A percentile compares a stretch with the other conserved stretches of the same genome.
Evolutionary conservation across 2,113 vertebrate genomes (phyloP).

Genomic region (Chaetops frenatus): DNA sequence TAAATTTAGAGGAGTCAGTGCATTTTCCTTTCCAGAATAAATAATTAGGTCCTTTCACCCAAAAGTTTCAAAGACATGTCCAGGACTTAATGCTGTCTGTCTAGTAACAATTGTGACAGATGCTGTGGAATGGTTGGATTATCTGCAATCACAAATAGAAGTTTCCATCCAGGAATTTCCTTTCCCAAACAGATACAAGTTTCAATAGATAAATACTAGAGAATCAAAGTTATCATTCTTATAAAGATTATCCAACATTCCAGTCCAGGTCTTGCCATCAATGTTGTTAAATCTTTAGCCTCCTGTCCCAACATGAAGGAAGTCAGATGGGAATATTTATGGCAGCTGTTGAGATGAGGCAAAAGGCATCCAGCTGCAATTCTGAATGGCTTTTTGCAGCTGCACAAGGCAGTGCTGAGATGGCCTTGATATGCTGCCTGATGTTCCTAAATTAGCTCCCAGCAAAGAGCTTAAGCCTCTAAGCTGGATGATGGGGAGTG

Average conservation of each 20-base stretch:
- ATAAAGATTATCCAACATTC: neutral
- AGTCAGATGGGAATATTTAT: constrained; percentile 10
- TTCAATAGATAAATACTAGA: neutral
- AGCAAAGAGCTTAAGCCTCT: constrained; percentile 1
- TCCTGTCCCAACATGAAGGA: neutral
- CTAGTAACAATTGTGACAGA: neutral
- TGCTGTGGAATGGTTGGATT: neutral
- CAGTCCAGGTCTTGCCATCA: neutral
- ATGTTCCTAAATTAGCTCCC: constrained; percentile 24
- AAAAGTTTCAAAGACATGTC: neutral
- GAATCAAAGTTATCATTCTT: neutral
- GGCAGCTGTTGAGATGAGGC: constrained; percentile 19
- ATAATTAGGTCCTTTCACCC: neutral
- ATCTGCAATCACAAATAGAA: neutral
- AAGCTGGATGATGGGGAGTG: neutral
- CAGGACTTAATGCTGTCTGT: neutral
- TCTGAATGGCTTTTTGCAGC: constrained; percentile 27
- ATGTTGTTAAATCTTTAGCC: neutral
- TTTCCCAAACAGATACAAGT: neutral
- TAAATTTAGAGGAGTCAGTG: neutral
- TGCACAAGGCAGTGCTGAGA: neutral
- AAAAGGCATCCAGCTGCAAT: neutral
- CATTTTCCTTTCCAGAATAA: neutral
- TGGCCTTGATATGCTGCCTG: neutral
- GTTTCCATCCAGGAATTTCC: neutral